Evolutionary conservation across 2,888 invertebrate species (phyloP), one percentile per base, ranked within the genome.

Genomic region (Tyria jacobaeae): DNA sequence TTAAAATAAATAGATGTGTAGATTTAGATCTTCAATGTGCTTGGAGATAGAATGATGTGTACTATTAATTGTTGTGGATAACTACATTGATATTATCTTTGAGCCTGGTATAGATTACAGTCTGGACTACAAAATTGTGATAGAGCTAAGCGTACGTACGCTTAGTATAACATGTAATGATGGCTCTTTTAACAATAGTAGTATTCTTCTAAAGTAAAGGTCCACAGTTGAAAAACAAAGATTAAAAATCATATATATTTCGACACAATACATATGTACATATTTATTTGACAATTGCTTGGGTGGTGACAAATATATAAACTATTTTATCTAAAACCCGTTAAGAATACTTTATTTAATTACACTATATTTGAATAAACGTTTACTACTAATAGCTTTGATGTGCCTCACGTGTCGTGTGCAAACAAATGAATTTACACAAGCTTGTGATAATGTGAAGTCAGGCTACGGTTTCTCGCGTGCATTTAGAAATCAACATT

Each of bases 21-120:
- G 73, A 73, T 75, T 75, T 68, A 68, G 66, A 67, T 57, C 64
- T 57, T 54, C 71, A 64, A 75, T 68, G 66, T 53, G 41, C 53
- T 48, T 51, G 70, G 21, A 35, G 62, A 70, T 61, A 61, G 63
- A 75, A 65, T 62, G 57, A 73, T 64, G 68, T 35, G 49, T n/a
- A 27, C 7, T 51, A 69, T 69, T 73, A 61, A 71, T 75, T 51
- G 66, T 37, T 27, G 7, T n/a, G 54, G 44, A 44, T 70, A 72
- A 63, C 65, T 70, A 56, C 56, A 62, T 53, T 48, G 60, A 66
- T 64, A 60, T 31, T 60, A 66, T 64, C 58, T 50, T 60, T 59
- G 39, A 39, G n/a, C n/a, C 17, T 27, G 17, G 44, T 37, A 50
- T 52, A 24, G 41, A 62, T 64, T 24, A 27, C 31, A 21, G 10